phyloP scores from a whole-genome alignment of 2,797 vertebrate genomes.

The Ptychobarbus kaznakovi region DNA sequence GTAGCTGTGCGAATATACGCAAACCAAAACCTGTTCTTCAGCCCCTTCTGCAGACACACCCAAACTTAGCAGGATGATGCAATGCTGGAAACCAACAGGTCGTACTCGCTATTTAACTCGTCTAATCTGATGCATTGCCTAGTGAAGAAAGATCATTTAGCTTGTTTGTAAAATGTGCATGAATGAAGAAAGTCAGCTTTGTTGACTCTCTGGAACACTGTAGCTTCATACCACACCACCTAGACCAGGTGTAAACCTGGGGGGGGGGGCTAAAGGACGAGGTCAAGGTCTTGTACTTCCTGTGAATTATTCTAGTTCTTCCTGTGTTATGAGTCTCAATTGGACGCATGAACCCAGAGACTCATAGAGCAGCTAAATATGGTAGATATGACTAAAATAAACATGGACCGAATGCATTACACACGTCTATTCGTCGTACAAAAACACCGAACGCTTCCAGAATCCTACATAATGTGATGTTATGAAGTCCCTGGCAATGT shows the following conservation, averaged over 20 bases:
- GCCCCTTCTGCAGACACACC: background rate
- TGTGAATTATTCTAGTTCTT: constrained; percentile 58
- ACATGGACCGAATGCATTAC: background rate
- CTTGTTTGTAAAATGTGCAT: background rate
- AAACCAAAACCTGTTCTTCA: constrained; percentile 21
- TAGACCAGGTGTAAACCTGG: background rate
- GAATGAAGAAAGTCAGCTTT: background rate
- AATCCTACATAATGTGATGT: background rate
- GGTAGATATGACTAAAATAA: background rate
- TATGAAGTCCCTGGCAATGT: constrained; percentile 29
- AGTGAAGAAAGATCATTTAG: background rate
- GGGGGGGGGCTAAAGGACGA: background rate
- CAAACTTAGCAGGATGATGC: background rate
- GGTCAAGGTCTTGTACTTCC: constrained; percentile 13
- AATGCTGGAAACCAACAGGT: background rate
- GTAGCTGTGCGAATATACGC: constrained; percentile 9
- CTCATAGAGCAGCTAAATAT: constrained; percentile 12
- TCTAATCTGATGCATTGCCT: background rate
- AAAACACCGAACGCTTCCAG: constrained; percentile 1
- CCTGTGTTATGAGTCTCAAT: constrained; percentile 25
- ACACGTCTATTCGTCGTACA: background rate
- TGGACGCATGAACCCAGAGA: constrained; percentile 3
- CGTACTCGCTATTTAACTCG: no score
- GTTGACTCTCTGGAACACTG: background rate
- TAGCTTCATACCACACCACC: background rate